Evolutionary conservation across 2,888 invertebrate species (phyloP).

Genomic region (Chloroclystis v-ata): DNA sequence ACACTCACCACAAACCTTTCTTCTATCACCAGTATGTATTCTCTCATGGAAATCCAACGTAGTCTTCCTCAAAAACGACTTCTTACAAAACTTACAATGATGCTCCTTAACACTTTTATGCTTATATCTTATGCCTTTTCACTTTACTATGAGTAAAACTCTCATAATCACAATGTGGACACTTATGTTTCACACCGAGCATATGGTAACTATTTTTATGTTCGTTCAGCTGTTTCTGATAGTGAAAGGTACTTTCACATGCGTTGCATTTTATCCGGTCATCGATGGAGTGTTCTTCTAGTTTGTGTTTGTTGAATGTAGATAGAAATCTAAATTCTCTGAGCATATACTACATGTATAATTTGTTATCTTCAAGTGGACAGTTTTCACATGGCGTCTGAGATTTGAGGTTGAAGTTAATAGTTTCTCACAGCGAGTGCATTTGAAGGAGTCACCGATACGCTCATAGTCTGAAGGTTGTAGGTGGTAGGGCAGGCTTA

Average conservation of each 20-base stretch:
- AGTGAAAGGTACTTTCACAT: conserved; percentile 25
- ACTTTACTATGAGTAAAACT: conserved; percentile 7
- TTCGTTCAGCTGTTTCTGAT: conserved; percentile 1
- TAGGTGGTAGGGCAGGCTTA: background rate
- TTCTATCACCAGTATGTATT: conserved; percentile 62
- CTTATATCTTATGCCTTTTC: conserved; percentile 26
- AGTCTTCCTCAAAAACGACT: conserved; percentile 58
- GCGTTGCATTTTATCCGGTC: conserved; percentile 31
- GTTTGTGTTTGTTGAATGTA: conserved; percentile 16
- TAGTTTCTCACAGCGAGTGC: conserved; percentile 1
- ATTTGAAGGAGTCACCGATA: background rate
- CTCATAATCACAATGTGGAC: conserved; percentile 13
- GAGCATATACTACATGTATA: conserved; percentile 2
- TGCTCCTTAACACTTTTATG: conserved; percentile 62
- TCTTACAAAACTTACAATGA: conserved; percentile 64
- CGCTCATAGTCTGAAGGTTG: background rate
- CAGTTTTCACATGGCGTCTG: conserved; percentile 1
- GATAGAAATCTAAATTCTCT: background rate
- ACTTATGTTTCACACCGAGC: conserved; percentile 23
- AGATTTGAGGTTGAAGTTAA: conserved; percentile 1
- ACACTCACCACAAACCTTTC: conserved; percentile 57
- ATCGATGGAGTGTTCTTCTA: conserved; percentile 34
- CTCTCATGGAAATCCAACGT: conserved; percentile 54
- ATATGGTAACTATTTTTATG: conserved; percentile 19
- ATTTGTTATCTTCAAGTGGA: conserved; percentile 1